These are phyloP conservation scores for Neopipo cinnamomea DNA, from an alignment of 2,113 vertebrate species.

Conservation along the genomic window DNA sequence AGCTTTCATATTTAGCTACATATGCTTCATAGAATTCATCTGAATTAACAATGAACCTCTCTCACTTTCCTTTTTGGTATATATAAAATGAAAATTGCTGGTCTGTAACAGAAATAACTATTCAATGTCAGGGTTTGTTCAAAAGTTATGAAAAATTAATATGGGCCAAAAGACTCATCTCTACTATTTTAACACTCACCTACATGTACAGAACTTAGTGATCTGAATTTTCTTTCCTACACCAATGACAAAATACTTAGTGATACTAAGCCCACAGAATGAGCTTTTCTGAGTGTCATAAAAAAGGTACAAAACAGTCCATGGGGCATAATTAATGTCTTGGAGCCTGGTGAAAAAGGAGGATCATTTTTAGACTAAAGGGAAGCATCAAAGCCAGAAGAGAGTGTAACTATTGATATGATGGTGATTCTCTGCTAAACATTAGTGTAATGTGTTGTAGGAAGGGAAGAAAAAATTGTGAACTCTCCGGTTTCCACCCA, in stretches of 20 bases:
- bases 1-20: neutral
- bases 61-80: neutral
- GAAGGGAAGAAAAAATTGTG: neutral
- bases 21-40: neutral
- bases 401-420: neutral
- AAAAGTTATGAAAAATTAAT: neutral
- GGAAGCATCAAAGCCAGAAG: neutral
- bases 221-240: neutral
- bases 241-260: rapidly evolving
- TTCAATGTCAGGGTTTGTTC: neutral
- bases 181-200: neutral
- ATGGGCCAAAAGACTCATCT: neutral
- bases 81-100: neutral
- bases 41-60: neutral
- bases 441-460: neutral
- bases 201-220: neutral
- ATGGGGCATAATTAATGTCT: neutral
- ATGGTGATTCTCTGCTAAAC: neutral
- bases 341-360: neutral
- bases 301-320: neutral
- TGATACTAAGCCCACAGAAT: neutral
- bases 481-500: neutral
- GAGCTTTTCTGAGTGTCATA: neutral
- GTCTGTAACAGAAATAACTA: neutral
- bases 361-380: neutral